These are phyloP conservation scores for Cryptophagus acutangulus DNA, from an alignment of 2,888 invertebrate genomes.

Conservation along the genomic window DNA sequence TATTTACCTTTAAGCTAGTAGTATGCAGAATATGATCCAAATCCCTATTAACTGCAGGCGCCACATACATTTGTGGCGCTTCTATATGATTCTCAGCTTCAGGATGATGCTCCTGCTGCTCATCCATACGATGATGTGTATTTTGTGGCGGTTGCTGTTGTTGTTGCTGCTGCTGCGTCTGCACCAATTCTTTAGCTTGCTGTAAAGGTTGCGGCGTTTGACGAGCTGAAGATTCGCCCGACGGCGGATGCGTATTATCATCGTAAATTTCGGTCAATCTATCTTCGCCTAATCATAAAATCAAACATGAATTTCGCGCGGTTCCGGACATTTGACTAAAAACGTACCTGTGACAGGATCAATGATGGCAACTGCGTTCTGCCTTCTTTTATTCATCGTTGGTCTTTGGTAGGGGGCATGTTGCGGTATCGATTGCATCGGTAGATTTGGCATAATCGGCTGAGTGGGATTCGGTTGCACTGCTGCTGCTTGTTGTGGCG, in stretches of 20 bases:
- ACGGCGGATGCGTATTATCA: slow-evolving; percentile 40
- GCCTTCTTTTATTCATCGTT: slow-evolving; percentile 30
- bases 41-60: slow-evolving; percentile 31
- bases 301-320: neutral
- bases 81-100: neutral
- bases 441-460: slow-evolving; percentile 15
- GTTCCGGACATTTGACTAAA: too few relatives aligned
- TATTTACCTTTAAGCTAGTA: slow-evolving; percentile 44
- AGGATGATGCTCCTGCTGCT: slow-evolving; percentile 1
- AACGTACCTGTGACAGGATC: slow-evolving; percentile 42
- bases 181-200: slow-evolving; percentile 41
- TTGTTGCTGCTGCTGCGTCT: slow-evolving; percentile 38
- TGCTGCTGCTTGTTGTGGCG: slow-evolving; percentile 20
- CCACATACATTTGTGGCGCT: slow-evolving; percentile 3
- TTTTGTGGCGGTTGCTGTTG: slow-evolving; percentile 47
- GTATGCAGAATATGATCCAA: slow-evolving; percentile 40
- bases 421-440: slow-evolving; percentile 18
- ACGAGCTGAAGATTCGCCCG: slow-evolving; percentile 50
- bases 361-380: slow-evolving; percentile 44
- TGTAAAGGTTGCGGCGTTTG: slow-evolving; percentile 49
- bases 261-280: slow-evolving; percentile 46
- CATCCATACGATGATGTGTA: slow-evolving; percentile 15
- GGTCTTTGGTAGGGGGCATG: slow-evolving; percentile 17
- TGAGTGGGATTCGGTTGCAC: slow-evolving; percentile 26
- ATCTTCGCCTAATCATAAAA: slow-evolving; percentile 42